Evolutionary conservation across 2,797 vertebrate species (phyloP), one percentile per base, ranked within the genome.

Genomic region (Sebastes steindachneri): DNA sequence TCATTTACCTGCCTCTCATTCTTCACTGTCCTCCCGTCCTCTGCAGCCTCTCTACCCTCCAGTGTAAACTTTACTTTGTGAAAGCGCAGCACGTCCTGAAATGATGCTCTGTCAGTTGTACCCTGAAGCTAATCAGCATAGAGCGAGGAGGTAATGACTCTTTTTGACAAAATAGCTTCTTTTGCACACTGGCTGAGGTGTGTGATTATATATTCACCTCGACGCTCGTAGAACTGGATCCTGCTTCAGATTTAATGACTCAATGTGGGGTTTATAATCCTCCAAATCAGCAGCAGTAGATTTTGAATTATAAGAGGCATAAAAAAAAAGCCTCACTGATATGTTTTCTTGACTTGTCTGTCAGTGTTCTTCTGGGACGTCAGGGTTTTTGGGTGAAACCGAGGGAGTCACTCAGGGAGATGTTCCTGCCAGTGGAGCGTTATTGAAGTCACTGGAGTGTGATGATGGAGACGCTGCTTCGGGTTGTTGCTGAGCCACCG

Each of bases 381-480:
- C 28, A 26, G 76, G 71, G 60, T 48, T 51, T 73, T 7, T 62
- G 68, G 82, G 65, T 66, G 70, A 87, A 45, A 68, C 31, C 8
- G 29, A 57, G 14, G 62, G 81, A 75, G 80, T 68, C 73, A 55
- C 72, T 77, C 1, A 76, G 75, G 69, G 75, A 81, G 63, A 72
- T 62, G 77, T 68, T 62, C 10, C 9, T 57, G 64, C 67, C 81
- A 66, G 73, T 67, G 77, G 75, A 93, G 87, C 62, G 60, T 82
- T 79, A 72, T 67, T 35, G 74, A 73, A 83, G 63, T 54, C 85
- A 67, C 60, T 80, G 82, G 59, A 89, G 84, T 84, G 87, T 83
- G 84, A 80, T 85, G 87, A 81, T 81, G 78, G 76, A 86, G 77
- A 80, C 19, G 31, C 75, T 41, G 85, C 85, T 79, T 26, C 7